Evolutionary conservation across 2,113 vertebrate genomes (phyloP), one percentile per base, ranked within the genome.

Genomic region (Rhagologus leucostigma): DNA sequence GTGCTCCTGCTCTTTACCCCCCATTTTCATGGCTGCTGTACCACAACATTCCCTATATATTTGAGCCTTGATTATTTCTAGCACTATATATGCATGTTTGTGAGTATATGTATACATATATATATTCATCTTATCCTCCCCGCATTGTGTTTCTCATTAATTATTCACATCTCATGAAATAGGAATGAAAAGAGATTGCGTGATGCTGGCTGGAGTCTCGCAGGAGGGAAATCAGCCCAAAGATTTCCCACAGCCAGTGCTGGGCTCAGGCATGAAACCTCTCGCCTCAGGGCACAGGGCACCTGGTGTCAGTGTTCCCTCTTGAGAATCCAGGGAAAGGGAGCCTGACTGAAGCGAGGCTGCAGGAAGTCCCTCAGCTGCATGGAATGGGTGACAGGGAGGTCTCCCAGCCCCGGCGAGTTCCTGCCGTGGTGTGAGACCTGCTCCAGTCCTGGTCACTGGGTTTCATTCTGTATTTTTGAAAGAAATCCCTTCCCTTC

Each of bases 121-220:
- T 73, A 57, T 81, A 94, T 94, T 80, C 71, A 82, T 94, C 80
- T 87, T 73, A 68, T 60, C 62, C 67, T 92, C 39, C 52, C 76
- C 8, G 90, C 92, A 68, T 84, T 93, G 96, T 95, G 90, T 87
- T 97, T 95, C 81, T 93, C 75, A 96, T 97, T 95, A 96, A 97
- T 97, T 96, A 96, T 97, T 97, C 84, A 84, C 73, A 84, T 93
- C 94, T 97, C 96, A 95, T 97, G 90, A 94, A 97, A 95, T 33
- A 93, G 86, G 95, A 97, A 97, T 97, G 96, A 97, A 97, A 97
- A 95, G 88, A 95, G 87, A 97, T 92, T 93, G 83, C 80, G 44
- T 0, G 62, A 86, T 68, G 86, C 88, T 87, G 95, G 76, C 91
- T 17, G 0, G 67, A 88, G 49, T 41, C 91, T 77, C 16, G 5